phyloP scores from a whole-genome alignment of 1,140 invertebrate genomes.

The Rhynchophorus ferrugineus region DNA sequence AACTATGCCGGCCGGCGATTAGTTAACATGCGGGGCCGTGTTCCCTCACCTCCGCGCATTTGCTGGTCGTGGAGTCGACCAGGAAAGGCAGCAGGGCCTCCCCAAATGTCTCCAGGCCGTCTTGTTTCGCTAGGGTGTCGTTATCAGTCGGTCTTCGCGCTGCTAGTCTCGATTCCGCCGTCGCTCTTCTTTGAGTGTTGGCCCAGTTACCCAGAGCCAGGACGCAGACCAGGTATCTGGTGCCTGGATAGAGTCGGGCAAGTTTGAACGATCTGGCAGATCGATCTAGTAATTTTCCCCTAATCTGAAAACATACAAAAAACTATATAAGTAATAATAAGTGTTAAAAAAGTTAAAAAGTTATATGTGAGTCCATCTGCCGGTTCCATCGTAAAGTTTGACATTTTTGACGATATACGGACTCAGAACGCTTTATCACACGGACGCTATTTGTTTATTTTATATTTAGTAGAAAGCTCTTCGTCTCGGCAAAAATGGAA shows the following conservation, averaged over 20 bases:
- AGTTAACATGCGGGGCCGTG: too few relatives aligned
- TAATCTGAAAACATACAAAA: constrained; percentile 53
- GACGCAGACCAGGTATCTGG: constrained; percentile 77
- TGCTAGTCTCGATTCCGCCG: constrained; percentile 45
- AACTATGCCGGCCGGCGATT: too few relatives aligned
- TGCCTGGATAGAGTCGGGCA: constrained; percentile 63
- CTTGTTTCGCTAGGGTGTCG: constrained; percentile 39
- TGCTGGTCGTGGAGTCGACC: constrained; percentile 64
- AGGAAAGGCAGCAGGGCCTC: constrained; percentile 53
- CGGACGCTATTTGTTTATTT: too few relatives aligned
- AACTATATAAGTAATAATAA: too few relatives aligned
- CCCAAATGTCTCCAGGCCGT: constrained; percentile 44
- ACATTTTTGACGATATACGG: too few relatives aligned
- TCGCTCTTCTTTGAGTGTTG: constrained; percentile 37
- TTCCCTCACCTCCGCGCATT: constrained; percentile 60
- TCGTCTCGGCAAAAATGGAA: too few relatives aligned
- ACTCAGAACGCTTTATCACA: too few relatives aligned
- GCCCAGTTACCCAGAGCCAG: constrained; percentile 68
- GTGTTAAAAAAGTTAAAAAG: too few relatives aligned
- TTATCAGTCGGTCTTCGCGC: constrained; percentile 42
- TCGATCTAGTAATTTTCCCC: constrained; percentile 60
- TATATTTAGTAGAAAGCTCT: too few relatives aligned
- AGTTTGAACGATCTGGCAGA: constrained; percentile 63
- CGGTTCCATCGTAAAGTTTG: too few relatives aligned
- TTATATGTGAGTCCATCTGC: too few relatives aligned